Evolutionary conservation across 2,113 vertebrate genomes (phyloP).

Genomic region (Perca fluviatilis): DNA sequence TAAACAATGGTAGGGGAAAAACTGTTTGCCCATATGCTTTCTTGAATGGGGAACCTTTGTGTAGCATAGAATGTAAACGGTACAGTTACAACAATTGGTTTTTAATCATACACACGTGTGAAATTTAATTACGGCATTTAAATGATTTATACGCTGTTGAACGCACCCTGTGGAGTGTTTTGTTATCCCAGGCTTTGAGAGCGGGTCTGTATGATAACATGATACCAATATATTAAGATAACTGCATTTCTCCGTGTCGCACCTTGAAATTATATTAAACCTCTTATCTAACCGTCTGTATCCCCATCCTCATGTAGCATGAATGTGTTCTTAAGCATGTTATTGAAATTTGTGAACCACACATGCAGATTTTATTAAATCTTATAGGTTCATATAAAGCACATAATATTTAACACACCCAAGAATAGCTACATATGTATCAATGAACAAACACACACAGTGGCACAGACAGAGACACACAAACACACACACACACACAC

Average conservation of each 20-base stretch:
- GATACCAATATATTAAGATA: background rate
- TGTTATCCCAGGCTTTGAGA: background rate
- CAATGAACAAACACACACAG: background rate
- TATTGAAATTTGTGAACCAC: conserved; percentile 3
- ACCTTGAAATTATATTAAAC: conserved; percentile 12
- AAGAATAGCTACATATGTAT: background rate
- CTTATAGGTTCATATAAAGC: background rate
- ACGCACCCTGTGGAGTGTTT: background rate
- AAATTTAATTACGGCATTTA: conserved; percentile 48
- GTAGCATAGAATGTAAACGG: background rate
- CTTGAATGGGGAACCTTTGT: background rate
- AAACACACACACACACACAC: no score
- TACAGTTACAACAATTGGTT: conserved; percentile 9
- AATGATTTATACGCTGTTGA: conserved; percentile 35
- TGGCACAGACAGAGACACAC: no score
- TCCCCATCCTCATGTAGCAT: background rate
- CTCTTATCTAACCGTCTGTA: background rate
- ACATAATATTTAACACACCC: background rate
- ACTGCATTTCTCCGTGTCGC: background rate
- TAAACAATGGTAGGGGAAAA: no score
- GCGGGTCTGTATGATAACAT: background rate
- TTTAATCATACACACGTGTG: conserved; percentile 45
- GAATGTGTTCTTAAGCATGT: background rate
- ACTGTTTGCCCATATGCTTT: background rate
- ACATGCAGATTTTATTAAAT: conserved; percentile 1